These are phyloP conservation scores for Vidua chalybeata DNA, from an alignment of 2,113 vertebrate species.

Conservation along the genomic window DNA sequence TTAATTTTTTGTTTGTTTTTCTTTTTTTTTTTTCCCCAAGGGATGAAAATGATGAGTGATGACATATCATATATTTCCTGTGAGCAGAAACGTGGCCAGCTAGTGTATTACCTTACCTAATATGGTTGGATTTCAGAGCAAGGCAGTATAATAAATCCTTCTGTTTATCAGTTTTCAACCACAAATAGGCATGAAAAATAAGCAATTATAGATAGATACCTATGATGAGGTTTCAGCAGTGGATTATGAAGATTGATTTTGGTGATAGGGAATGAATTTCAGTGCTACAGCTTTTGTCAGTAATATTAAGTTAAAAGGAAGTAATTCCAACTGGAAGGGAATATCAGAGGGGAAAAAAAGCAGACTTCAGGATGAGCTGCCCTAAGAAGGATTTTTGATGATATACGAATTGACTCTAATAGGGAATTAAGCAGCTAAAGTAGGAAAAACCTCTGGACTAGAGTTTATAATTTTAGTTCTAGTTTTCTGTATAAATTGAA, in stretches of 20 bases:
- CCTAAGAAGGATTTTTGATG: constrained; percentile 47
- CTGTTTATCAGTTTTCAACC: neutral
- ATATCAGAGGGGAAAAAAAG: neutral
- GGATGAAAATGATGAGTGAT: neutral
- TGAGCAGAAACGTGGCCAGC: neutral
- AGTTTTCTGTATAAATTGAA: constrained; percentile 2
- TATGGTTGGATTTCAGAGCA: neutral
- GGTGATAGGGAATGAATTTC: neutral
- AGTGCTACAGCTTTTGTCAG: neutral
- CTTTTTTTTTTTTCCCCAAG: neutral
- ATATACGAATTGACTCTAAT: constrained; percentile 9
- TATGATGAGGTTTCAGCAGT: neutral
- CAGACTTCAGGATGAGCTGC: constrained; percentile 19
- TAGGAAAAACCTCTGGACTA: neutral
- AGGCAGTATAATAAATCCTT: neutral
- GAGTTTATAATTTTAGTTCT: constrained; percentile 9
- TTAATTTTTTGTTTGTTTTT: neutral
- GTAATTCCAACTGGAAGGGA: neutral
- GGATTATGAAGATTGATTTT: neutral
- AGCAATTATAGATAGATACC: neutral
- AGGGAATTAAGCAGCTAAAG: constrained; percentile 34
- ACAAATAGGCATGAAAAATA: neutral
- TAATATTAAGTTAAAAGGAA: neutral
- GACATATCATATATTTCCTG: neutral
- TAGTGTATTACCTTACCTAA: neutral